Base-by-base conservation (phyloP, 37 sponge, comb jelly and placozoan species). In the Aphrocallistes beatrix region DNA sequence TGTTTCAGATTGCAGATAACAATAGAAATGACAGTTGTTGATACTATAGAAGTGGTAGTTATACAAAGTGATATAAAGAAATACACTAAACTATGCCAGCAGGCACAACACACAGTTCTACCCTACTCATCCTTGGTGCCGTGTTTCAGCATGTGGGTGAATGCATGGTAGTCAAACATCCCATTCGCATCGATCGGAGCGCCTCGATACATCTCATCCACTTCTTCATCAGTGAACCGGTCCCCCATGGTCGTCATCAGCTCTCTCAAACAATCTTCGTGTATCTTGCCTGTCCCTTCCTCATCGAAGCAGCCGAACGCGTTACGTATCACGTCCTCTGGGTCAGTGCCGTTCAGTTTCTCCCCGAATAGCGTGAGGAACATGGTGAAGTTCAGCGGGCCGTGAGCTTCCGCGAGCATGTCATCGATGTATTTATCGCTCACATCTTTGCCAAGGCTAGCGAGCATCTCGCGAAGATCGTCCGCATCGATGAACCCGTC, bases 371-470 rank as follows among this genome's bases (percentile, higher is more conserved):
- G 85, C 6, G 99, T 98, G 28, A 98, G 90, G 82, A 98, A 98
- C 99, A 98, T 98, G 81, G 99, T 98, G 91, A 98, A 98, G 88
- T 98, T 98, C 81, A 98, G 95, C 8, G 96, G 99, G 0, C 99
- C 99, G 36, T 93, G 92, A 21, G 95, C 93, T 49, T 98, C 99
- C 0, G 88, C 83, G 87, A 98, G 89, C 99, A 98, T 98, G 0
- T 83, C 89, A 49, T 95, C 96, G 10, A 94, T 89, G 0, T 89
- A 86, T 36, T 40, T 81, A 40, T 98, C 99, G 69, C 86, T 90
- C 0, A 92, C 93, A 28, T 98, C 99, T 81, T 93, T 91, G 30
- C 96, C 99, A 93, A 97, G 84, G 0, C 93, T 93, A 0, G 92
- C 91, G 36, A 94, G 85, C 95, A 97, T 97, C 81, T 94, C 95